A percentile compares a stretch with the other conserved stretches of the same genome.
Conservation (phyloP, 2,888 invertebrate species). For the Cerceris rybyensis region DNA sequence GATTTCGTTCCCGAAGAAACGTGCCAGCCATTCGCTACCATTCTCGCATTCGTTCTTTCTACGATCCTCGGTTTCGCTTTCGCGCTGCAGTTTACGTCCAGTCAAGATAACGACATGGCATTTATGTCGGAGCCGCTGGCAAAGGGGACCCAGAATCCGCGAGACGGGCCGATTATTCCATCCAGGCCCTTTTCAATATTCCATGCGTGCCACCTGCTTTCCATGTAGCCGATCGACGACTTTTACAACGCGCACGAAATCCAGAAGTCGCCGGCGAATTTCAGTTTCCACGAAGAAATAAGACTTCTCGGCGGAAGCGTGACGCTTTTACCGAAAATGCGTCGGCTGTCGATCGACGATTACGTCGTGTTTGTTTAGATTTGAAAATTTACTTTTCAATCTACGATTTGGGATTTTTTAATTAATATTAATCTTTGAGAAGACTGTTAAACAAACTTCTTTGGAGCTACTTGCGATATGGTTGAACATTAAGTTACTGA, state of each 20-base stretch:
- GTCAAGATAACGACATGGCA: constrained; percentile 42
- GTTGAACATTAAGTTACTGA: too few relatives aligned
- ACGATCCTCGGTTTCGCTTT: constrained; percentile 15
- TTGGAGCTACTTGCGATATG: too few relatives aligned
- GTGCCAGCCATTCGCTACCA: constrained; percentile 38
- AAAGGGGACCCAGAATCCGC: constrained; percentile 59
- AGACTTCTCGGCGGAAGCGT: constrained; percentile 51
- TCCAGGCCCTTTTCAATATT: constrained; percentile 57
- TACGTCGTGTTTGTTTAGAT: background rate
- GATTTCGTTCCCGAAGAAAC: constrained; percentile 37
- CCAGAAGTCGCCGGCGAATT: constrained; percentile 50
- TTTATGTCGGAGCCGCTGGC: constrained; percentile 47
- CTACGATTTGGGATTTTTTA: too few relatives aligned
- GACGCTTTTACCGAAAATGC: constrained; percentile 54
- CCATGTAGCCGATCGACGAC: constrained; percentile 48
- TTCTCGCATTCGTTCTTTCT: background rate
- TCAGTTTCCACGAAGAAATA: constrained; percentile 47
- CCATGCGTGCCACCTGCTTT: constrained; percentile 35
- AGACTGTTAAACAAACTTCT: too few relatives aligned
- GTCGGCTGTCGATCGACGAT: background rate
- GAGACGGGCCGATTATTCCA: constrained; percentile 50
- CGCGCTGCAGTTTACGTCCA: background rate
- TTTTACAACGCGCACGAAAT: constrained; percentile 59
- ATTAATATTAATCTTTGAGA: too few relatives aligned
- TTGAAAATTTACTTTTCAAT: background rate